These are phyloP conservation scores for Neria commutata DNA, from an alignment of 2,888 invertebrate genomes.

Conservation along the genomic window DNA sequence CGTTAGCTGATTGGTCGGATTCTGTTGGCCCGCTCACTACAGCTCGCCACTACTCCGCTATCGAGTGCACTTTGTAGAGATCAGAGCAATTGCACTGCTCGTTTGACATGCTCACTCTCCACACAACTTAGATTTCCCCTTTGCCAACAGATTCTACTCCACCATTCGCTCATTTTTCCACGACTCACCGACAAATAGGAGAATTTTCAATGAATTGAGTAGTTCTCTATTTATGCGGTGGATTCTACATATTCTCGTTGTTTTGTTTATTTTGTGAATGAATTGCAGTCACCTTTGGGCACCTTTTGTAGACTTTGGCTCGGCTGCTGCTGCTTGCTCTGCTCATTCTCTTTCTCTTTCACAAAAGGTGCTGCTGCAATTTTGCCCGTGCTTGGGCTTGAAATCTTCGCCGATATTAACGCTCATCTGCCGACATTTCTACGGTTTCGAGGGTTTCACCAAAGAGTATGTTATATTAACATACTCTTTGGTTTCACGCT, in stretches of 20 bases:
- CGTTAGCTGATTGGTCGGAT: not conserved
- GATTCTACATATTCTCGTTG: not conserved
- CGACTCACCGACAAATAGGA: not conserved
- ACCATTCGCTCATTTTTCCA: not conserved
- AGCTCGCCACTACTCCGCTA: too few species aligned
- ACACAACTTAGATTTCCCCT: not conserved
- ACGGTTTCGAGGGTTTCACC: too few species aligned
- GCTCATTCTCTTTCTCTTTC: not conserved
- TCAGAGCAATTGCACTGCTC: too few species aligned
- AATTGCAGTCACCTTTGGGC: not conserved
- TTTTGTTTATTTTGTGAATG: not conserved
- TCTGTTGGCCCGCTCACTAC: too few species aligned
- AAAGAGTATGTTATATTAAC: too few species aligned
- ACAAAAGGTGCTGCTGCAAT: not conserved
- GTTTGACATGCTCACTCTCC: not conserved
- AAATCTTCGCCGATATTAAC: too few species aligned
- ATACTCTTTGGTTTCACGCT: too few species aligned
- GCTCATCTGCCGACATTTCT: too few species aligned
- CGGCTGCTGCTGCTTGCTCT: not conserved
- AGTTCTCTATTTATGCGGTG: not conserved
- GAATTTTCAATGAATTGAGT: not conserved
- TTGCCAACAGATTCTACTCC: not conserved
- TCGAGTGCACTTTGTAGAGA: too few species aligned
- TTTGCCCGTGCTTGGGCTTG: not conserved
- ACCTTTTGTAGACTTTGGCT: not conserved